Percentiles rank a stretch among this genome's conserved stretches.
Conservation (phyloP, 2,888 invertebrate species). For the Xestia ashworthii region DNA sequence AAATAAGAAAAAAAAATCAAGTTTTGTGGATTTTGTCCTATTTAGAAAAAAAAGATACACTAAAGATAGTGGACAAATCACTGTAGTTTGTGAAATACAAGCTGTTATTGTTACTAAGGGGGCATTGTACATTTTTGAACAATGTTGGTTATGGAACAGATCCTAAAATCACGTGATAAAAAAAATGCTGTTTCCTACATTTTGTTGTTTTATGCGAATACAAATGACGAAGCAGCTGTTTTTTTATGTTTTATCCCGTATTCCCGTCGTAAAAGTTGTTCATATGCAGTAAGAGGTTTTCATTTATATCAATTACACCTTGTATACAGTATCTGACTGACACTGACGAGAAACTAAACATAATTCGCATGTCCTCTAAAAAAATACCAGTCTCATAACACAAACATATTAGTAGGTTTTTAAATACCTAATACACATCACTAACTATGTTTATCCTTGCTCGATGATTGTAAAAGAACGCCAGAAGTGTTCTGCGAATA, state of each 20-base stretch:
- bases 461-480: too few relatives aligned
- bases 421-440: too few relatives aligned
- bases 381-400: too few relatives aligned
- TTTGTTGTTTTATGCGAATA: neutral
- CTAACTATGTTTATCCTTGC: too few relatives aligned
- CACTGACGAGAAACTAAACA: neutral
- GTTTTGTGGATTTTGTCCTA: neutral
- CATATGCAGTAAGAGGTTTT: neutral
- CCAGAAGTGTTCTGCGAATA: too few relatives aligned
- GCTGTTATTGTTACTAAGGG: neutral
- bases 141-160: neutral
- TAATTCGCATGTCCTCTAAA: neutral
- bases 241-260: neutral
- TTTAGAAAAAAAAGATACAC: neutral
- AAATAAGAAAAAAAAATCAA: neutral
- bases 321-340: neutral
- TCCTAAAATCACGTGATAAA: neutral
- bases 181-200: neutral
- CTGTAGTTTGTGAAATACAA: neutral
- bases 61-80: neutral
- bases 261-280: neutral
- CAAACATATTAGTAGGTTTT: too few relatives aligned
- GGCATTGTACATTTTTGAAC: neutral
- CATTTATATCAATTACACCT: neutral
- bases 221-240: neutral